A percentile compares a stretch with the other conserved stretches of the same genome.
Conservation (phyloP, 2,113 vertebrate genomes). For the Zapornia atra region DNA sequence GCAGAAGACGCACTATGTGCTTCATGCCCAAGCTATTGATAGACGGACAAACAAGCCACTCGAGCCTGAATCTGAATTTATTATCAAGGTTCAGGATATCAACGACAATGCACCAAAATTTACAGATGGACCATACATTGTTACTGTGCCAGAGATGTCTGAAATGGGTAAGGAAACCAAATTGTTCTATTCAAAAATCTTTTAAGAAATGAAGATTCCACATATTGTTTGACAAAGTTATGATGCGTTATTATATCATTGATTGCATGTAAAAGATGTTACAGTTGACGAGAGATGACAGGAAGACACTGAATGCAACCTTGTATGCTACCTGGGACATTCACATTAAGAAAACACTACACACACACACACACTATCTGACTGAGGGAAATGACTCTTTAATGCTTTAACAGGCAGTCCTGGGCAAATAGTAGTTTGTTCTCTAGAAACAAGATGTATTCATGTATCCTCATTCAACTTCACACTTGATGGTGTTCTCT, state of each 20-base stretch:
- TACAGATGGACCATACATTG: slow-evolving; percentile 91
- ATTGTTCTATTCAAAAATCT: neutral
- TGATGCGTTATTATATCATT: neutral
- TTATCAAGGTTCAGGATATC: slow-evolving; percentile 99
- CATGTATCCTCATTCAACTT: neutral
- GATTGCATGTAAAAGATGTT: neutral
- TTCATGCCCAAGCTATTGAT: slow-evolving; percentile 94
- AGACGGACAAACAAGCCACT: slow-evolving; percentile 91
- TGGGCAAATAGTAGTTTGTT: neutral
- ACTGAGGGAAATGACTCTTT: neutral
- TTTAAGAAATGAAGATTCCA: neutral
- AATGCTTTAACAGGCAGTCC: neutral
- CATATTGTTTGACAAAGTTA: neutral
- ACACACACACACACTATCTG: fast-evolving
- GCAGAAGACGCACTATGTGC: slow-evolving; percentile 94
- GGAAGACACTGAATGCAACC: neutral
- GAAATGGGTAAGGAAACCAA: slow-evolving; percentile 89
- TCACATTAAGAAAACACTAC: neutral
- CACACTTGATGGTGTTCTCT: neutral
- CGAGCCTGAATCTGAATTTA: slow-evolving; percentile 96
- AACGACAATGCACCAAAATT: slow-evolving; percentile 97
- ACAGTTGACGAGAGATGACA: neutral
- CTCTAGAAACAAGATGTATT: neutral
- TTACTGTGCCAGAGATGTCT: slow-evolving; percentile 95
- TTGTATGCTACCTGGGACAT: neutral